A percentile compares a stretch with the other conserved stretches of the same genome.
Evolutionary conservation across 2,113 vertebrate species (phyloP).

Genomic region (Campylomormyrus tamandua): DNA sequence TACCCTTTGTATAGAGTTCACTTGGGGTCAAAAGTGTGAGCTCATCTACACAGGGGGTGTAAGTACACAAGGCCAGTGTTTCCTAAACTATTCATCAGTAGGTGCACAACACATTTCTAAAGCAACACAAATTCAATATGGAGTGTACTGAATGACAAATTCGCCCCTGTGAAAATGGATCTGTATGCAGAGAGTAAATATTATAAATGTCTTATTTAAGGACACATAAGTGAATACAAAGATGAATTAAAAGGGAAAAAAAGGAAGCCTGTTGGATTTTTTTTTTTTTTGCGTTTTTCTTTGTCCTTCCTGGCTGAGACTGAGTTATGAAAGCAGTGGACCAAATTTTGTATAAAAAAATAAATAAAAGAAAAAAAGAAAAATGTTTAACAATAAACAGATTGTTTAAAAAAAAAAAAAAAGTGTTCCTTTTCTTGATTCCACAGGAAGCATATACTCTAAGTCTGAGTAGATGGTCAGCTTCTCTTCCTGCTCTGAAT

Average conservation of each 20-base stretch:
- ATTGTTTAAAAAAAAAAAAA: conserved; percentile 50
- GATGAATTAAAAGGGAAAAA: conserved; percentile 29
- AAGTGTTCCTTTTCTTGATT: not conserved
- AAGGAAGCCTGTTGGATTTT: conserved; percentile 48
- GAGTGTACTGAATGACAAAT: not conserved
- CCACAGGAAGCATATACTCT: not conserved
- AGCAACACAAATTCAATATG: not conserved
- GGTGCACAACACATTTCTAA: not conserved
- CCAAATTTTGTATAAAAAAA: conserved; percentile 62
- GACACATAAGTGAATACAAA: conserved; percentile 38
- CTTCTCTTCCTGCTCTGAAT: not conserved
- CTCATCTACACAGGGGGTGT: conserved; percentile 10
- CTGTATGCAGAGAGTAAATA: conserved; percentile 12
- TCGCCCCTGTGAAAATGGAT: not conserved
- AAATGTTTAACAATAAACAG: conserved; percentile 67
- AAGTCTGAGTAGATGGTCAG: not conserved
- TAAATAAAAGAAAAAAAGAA: conserved; percentile 10
- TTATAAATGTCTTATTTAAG: conserved; percentile 37
- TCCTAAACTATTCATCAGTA: not conserved
- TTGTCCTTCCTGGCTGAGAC: conserved; percentile 57
- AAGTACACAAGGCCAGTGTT: not conserved
- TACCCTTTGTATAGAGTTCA: not conserved
- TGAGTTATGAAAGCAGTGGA: conserved; percentile 60
- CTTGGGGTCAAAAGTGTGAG: not conserved
- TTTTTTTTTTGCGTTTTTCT: conserved; percentile 37